Percentiles rank a stretch among this genome's conserved stretches.
Conservation (phyloP, 2,113 vertebrate genomes). For the Clarias batrachus region DNA sequence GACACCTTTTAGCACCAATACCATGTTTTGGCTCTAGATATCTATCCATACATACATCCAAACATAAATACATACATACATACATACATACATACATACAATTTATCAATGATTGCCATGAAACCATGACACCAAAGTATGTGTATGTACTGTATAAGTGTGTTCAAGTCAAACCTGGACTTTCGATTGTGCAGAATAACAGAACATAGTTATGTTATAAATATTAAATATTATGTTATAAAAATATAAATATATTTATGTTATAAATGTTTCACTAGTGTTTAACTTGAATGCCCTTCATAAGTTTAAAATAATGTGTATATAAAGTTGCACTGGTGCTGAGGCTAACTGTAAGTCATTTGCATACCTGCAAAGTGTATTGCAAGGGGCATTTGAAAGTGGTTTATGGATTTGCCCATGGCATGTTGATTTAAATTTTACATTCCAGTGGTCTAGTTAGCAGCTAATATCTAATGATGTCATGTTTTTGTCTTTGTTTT, state of each 20-base stretch:
- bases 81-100: no score
- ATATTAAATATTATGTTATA: no score
- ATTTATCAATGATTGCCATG: not conserved
- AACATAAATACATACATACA: no score
- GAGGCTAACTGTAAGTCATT: not conserved
- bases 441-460: not conserved
- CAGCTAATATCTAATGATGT: not conserved
- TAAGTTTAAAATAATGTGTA: not conserved
- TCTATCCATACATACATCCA: no score
- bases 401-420: not conserved
- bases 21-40: no score
- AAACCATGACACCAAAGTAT: not conserved
- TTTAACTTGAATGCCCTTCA: no score
- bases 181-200: no score
- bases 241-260: no score
- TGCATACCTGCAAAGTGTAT: not conserved
- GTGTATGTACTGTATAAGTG: not conserved
- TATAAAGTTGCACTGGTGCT: not conserved
- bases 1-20: no score
- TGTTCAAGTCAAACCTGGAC: no score
- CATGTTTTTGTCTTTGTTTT: slow-evolving; percentile 7
- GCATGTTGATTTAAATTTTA: not conserved
- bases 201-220: no score
- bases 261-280: no score
- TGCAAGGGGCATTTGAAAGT: not conserved